phyloP scores from a whole-genome alignment of 2,113 vertebrate genomes.

The Pelobates fuscus region DNA sequence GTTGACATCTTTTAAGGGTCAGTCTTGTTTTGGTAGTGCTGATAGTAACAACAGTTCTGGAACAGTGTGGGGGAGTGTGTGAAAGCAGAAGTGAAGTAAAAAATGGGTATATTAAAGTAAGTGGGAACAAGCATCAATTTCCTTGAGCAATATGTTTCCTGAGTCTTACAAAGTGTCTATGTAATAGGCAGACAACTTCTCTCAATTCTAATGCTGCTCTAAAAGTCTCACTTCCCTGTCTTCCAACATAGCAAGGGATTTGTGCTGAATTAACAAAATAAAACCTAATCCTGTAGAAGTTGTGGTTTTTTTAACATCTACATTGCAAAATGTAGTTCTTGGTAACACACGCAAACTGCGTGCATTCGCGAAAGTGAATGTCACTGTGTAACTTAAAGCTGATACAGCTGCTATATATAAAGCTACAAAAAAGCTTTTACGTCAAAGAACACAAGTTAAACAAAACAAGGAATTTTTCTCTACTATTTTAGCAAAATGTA shows the following conservation, averaged over 20 bases:
- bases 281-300: background rate
- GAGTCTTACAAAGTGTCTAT: constrained; percentile 11
- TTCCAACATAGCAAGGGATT: background rate
- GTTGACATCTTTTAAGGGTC: too few relatives aligned
- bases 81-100: constrained; percentile 34
- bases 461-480: too few relatives aligned
- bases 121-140: constrained; percentile 22
- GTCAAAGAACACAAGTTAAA: too few relatives aligned
- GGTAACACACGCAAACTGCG: too few relatives aligned
- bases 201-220: background rate
- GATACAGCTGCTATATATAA: too few relatives aligned
- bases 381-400: too few relatives aligned
- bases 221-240: constrained; percentile 27
- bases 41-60: background rate
- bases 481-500: too few relatives aligned
- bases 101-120: background rate
- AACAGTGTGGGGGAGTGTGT: background rate
- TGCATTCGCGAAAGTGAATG: too few relatives aligned
- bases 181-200: background rate
- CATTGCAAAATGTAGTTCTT: constrained; percentile 18
- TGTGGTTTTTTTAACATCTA: constrained; percentile 17
- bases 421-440: too few relatives aligned
- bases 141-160: constrained; percentile 42
- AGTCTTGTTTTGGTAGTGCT: too few relatives aligned
- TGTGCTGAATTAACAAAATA: constrained; percentile 26